A percentile compares a stretch with the other conserved stretches of the same genome.
Conservation (phyloP, 2,888 invertebrate genomes). For the Mellilla xanthometata region DNA sequence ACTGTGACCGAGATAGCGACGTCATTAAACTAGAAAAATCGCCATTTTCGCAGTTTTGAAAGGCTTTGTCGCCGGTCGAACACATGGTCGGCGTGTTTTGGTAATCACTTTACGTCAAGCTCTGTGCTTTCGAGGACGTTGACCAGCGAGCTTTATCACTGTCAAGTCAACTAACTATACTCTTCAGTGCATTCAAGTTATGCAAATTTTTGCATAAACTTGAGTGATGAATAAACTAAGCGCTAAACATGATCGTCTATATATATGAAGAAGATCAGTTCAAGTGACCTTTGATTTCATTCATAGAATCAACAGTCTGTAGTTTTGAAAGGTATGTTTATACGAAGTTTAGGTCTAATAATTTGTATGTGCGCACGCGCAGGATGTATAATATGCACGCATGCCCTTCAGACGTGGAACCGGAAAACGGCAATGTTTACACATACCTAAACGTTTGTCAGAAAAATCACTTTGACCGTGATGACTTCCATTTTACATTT, state of each 20-base stretch:
- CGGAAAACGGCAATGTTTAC: neutral
- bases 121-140: constrained; percentile 6
- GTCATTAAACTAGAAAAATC: constrained; percentile 34
- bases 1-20: constrained; percentile 50
- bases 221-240: neutral
- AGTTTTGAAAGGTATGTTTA: too few species aligned
- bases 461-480: neutral
- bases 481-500: neutral
- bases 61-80: constrained; percentile 20
- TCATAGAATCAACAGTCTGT: too few species aligned
- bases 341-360: too few species aligned
- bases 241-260: neutral
- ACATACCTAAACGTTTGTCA: neutral
- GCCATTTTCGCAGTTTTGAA: constrained; percentile 28
- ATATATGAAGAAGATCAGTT: too few species aligned
- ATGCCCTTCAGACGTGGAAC: neutral
- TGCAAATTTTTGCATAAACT: neutral
- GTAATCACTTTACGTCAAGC: constrained; percentile 26
- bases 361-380: too few species aligned
- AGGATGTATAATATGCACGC: neutral
- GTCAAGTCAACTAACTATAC: neutral
- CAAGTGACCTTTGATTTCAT: constrained; percentile 7
- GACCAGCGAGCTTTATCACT: constrained; percentile 8
- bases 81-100: constrained; percentile 17
- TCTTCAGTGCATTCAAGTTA: neutral